Evolutionary conservation across 2,888 invertebrate species (phyloP).

Genomic region (Antheraea yamamai): DNA sequence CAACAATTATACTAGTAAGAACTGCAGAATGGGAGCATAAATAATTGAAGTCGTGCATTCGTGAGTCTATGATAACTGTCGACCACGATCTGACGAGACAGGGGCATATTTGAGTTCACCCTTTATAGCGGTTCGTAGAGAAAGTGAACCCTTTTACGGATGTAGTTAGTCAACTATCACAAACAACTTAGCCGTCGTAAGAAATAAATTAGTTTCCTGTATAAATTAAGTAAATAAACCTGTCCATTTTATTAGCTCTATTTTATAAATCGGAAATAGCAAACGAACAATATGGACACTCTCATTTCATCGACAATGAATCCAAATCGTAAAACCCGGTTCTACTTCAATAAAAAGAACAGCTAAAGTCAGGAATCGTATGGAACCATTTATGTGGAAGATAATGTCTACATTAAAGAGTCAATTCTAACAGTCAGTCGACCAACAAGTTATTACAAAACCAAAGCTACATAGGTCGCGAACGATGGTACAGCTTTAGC

Average conservation of each 20-base stretch:
- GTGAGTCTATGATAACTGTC: slow-evolving; percentile 5
- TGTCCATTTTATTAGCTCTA: neutral
- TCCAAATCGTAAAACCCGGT: neutral
- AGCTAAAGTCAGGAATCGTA: neutral
- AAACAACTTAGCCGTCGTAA: neutral
- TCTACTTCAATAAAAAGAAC: neutral
- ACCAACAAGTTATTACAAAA: neutral
- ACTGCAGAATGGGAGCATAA: neutral
- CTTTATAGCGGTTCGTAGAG: neutral
- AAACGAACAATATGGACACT: neutral
- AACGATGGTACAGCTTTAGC: neutral
- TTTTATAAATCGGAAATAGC: neutral
- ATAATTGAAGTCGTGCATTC: slow-evolving; percentile 8
- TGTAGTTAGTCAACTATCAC: slow-evolving; percentile 6
- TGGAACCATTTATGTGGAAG: neutral
- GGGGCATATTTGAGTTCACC: neutral
- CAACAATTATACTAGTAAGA: neutral
- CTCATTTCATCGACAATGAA: neutral
- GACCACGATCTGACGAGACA: neutral
- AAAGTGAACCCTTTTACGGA: slow-evolving; percentile 14
- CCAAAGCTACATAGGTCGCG: neutral
- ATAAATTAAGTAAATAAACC: neutral
- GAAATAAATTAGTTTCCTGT: slow-evolving; percentile 5
- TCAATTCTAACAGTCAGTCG: neutral
- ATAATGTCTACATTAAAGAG: neutral